These are phyloP conservation scores for Boloria selene DNA, from an alignment of 2,888 invertebrate species.

Conservation along the genomic window DNA sequence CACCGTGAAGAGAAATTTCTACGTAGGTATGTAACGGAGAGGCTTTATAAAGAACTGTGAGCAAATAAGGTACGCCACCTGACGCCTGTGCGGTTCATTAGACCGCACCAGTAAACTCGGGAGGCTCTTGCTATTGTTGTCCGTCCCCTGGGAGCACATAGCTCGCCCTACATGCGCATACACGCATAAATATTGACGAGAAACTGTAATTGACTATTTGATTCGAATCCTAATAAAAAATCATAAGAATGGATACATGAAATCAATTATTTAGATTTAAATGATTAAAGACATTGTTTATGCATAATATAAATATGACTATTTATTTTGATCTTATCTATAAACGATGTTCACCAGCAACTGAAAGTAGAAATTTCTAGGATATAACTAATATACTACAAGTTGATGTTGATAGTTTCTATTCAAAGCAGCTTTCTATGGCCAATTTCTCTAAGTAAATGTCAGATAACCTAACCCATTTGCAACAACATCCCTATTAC, in stretches of 20 bases:
- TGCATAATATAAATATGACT: not conserved
- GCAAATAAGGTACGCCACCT: conserved; percentile 53
- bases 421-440: conserved; percentile 74
- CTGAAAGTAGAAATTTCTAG: conserved; percentile 65
- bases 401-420: conserved; percentile 68
- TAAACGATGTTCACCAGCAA: conserved; percentile 37
- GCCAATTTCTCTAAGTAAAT: conserved; percentile 62
- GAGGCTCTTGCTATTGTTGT: conserved; percentile 77
- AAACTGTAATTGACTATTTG: conserved; percentile 2
- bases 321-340: conserved; percentile 10
- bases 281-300: conserved; percentile 15
- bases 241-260: too few species aligned
- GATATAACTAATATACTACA: conserved; percentile 61
- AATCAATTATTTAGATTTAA: conserved; percentile 24
- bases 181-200: conserved; percentile 51
- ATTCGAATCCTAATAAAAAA: too few species aligned
- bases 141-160: conserved; percentile 69
- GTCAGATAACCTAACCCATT: conserved; percentile 43
- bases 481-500: conserved; percentile 37
- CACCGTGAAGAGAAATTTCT: conserved; percentile 33
- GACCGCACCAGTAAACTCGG: conserved; percentile 75
- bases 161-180: conserved; percentile 72
- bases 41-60: conserved; percentile 61
- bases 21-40: conserved; percentile 49
- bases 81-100: conserved; percentile 61